Percentiles rank a stretch among this genome's conserved stretches.
Evolutionary conservation across 2,888 invertebrate species (phyloP).

Genomic region (Ophion ventricosus): DNA sequence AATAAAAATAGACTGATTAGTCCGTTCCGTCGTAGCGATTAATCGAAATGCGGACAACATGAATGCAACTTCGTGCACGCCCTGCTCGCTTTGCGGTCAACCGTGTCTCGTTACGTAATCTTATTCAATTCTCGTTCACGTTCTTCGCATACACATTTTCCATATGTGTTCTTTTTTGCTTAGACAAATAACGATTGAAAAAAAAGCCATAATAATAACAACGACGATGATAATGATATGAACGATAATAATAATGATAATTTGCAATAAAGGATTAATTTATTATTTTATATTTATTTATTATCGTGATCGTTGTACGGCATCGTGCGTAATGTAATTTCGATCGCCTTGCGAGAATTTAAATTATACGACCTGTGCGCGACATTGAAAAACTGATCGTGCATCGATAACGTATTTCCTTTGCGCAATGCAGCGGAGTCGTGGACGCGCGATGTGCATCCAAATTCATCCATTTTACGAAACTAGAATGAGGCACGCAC

Average conservation of each 20-base stretch:
- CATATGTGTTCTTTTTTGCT: too few species aligned
- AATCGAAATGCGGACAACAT: too few species aligned
- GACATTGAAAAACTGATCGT: constrained; percentile 45
- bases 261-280: background rate
- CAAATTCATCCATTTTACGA: background rate
- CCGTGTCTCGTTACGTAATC: constrained; percentile 38
- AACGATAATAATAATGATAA: background rate
- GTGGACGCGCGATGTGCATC: constrained; percentile 30
- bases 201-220: background rate
- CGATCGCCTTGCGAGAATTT: constrained; percentile 1
- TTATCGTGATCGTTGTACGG: background rate
- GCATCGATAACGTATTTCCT: constrained; percentile 43
- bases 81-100: background rate
- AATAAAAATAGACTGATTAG: constrained; percentile 14
- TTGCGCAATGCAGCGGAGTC: constrained; percentile 31
- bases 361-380: background rate
- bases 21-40: background rate
- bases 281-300: background rate
- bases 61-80: constrained; percentile 24
- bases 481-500: background rate
- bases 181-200: background rate
- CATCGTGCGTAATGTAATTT: constrained; percentile 21
- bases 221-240: background rate
- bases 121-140: constrained; percentile 13
- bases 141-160: background rate